Evolutionary conservation across 1,140 invertebrate species (phyloP).

Genomic region (Lepidostoma basale): DNA sequence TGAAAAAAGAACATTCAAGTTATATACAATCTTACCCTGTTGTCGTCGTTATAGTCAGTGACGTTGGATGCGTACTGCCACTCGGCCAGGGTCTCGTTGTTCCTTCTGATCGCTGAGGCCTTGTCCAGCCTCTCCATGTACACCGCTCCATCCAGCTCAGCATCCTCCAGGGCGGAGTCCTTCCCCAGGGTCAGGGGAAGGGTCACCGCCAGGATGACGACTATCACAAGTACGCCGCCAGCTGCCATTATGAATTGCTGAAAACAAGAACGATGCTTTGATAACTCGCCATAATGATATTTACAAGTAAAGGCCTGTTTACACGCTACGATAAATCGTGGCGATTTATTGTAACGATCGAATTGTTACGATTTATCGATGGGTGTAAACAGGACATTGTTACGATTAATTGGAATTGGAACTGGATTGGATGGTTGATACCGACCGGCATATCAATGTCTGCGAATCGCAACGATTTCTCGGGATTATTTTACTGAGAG

Average conservation of each 20-base stretch:
- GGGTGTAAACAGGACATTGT: no score
- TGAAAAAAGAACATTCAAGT: constrained; percentile 11
- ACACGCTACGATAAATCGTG: no score
- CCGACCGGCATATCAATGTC: no score
- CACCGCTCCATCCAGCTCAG: constrained; percentile 65
- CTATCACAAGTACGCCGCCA: constrained; percentile 53
- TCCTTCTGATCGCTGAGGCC: constrained; percentile 62
- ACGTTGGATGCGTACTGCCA: constrained; percentile 80
- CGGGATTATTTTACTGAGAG: no score
- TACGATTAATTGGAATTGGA: no score
- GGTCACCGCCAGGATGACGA: constrained; percentile 50
- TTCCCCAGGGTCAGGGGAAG: constrained; percentile 55
- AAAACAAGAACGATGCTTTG: background rate
- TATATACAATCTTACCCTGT: constrained; percentile 55
- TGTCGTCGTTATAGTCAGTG: constrained; percentile 70
- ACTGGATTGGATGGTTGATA: no score
- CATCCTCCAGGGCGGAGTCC: constrained; percentile 61
- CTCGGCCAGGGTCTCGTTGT: constrained; percentile 61
- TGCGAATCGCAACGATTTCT: no score
- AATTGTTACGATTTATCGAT: no score
- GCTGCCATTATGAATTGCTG: constrained; percentile 35
- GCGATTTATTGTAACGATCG: no score
- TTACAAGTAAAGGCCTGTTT: no score
- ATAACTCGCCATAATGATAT: no score
- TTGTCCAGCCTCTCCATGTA: constrained; percentile 67